A percentile compares a stretch with the other conserved stretches of the same genome.
Evolutionary conservation across 2,888 invertebrate genomes (phyloP).

Genomic region (Tridacna gigas): DNA sequence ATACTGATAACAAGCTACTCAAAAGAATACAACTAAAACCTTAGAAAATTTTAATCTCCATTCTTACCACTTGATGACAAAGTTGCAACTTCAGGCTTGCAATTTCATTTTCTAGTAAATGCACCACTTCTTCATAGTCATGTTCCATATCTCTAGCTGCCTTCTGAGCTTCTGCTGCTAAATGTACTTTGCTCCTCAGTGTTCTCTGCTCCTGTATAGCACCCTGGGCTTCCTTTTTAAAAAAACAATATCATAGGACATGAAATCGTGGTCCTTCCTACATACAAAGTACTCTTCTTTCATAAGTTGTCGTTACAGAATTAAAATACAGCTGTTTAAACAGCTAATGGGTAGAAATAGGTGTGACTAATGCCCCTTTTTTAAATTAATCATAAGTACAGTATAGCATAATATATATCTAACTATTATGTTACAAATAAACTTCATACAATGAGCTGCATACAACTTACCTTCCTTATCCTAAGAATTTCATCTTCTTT

Average conservation of each 20-base stretch:
- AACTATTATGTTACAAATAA: too few species aligned
- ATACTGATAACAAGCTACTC: background rate
- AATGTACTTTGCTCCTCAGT: slow-evolving; percentile 79
- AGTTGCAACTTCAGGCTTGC: slow-evolving; percentile 74
- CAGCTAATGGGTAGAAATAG: too few species aligned
- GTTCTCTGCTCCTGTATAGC: slow-evolving; percentile 79
- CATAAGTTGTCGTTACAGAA: too few species aligned
- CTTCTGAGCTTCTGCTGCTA: slow-evolving; percentile 82
- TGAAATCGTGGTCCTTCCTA: too few species aligned
- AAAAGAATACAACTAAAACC: background rate
- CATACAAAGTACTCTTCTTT: too few species aligned
- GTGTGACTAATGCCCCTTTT: too few species aligned
- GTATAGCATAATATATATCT: too few species aligned
- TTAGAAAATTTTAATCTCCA: too few species aligned
- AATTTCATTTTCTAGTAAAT: slow-evolving; percentile 81
- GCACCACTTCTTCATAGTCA: slow-evolving; percentile 83
- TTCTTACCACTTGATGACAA: slow-evolving; percentile 68
- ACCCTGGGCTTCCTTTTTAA: slow-evolving; percentile 77
- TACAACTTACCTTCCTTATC: slow-evolving; percentile 73
- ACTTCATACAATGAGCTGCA: too few species aligned
- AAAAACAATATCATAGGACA: background rate
- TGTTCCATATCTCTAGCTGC: slow-evolving; percentile 82
- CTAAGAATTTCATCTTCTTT: slow-evolving; percentile 77
- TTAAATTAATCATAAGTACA: too few species aligned
- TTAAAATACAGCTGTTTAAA: too few species aligned